Evolutionary conservation across 2,797 vertebrate genomes (phyloP), one percentile per base, ranked within the genome.

Genomic region (Echiichthys vipera): DNA sequence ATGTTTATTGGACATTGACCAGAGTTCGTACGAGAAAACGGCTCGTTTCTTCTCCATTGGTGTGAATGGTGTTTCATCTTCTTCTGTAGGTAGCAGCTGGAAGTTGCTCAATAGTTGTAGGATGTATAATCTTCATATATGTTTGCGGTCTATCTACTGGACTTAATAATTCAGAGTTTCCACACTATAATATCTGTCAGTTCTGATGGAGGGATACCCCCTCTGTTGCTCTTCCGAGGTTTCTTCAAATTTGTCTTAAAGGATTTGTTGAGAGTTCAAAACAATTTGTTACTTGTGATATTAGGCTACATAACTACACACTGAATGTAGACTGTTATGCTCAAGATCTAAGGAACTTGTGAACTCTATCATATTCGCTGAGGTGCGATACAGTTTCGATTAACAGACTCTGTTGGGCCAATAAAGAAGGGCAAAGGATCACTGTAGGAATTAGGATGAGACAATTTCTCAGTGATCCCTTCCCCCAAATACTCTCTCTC

Each of bases 401-500:
- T n/a, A 25, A 8, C n/a, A 66, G 10, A 58, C 51, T 65, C 24
- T 63, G 40, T 10, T 12, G 34, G 49, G 36, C 54, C 55, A 36
- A 55, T 65, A 51, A 64, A 72, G 29, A 58, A 46, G 55, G 50
- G 47, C 53, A 58, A 37, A 67, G 42, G 57, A 70, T 72, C 55
- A 47, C 49, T 14, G 65, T 15, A 68, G 76, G 81, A 92, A 81
- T 84, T 84, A 85, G 86, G 80, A 90, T 74, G 77, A 85, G 82
- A 74, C 80, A 69, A 69, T 88, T 80, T 84, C 88, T 79, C 76
- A 77, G 83, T 77, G 75, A 61, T 64, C 73, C 84, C 88, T 80
- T 56, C 74, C 84, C 82, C 84, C 86, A 67, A 56, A 59, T 47
- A 58, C 32, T 63, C 54, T 29, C 37, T 4, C 55, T 3, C 50